Percentiles rank a stretch among this genome's conserved stretches.
These are phyloP conservation scores for Austrolebias charrua DNA, from an alignment of 2,797 vertebrate genomes.

Conservation along the genomic window DNA sequence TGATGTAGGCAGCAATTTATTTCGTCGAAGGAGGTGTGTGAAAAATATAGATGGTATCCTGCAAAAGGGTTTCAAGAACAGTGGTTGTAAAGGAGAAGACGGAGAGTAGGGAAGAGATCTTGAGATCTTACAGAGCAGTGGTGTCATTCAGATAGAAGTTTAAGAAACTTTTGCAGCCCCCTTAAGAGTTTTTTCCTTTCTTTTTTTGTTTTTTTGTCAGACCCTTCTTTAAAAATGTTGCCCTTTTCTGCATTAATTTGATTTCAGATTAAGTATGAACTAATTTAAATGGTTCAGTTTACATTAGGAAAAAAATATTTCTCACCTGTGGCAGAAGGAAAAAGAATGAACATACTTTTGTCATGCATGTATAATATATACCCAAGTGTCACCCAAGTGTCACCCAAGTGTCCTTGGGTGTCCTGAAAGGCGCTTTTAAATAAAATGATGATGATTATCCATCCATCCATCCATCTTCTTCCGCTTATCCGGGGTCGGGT, in stretches of 20 bases:
- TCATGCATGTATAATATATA: too few relatives aligned
- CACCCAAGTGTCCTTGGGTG: too few relatives aligned
- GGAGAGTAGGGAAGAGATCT: slow-evolving; percentile 9
- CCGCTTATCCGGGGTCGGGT: too few relatives aligned
- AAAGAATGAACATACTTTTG: too few relatives aligned
- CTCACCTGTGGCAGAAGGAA: too few relatives aligned
- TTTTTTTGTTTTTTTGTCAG: background rate
- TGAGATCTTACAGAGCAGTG: slow-evolving; percentile 23
- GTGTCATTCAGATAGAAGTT: slow-evolving; percentile 33
- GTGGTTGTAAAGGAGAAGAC: slow-evolving; percentile 33
- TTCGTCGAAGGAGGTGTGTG: slow-evolving; percentile 56
- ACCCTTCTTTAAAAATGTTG: background rate
- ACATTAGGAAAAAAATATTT: background rate
- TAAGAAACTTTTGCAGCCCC: slow-evolving; percentile 32
- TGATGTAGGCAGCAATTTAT: slow-evolving; percentile 68
- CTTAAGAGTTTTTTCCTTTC: slow-evolving; percentile 15
- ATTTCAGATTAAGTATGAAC: background rate
- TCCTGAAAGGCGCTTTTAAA: too few relatives aligned
- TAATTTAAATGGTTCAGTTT: background rate
- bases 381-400: too few relatives aligned
- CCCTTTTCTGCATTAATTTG: background rate
- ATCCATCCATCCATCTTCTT: too few relatives aligned
- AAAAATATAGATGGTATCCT: slow-evolving; percentile 63
- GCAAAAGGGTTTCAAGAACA: slow-evolving; percentile 52
- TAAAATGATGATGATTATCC: too few relatives aligned